A percentile compares a stretch with the other conserved stretches of the same genome.
These are phyloP conservation scores for Caenorhabditis macrosperma DNA, from an alignment of 2,888 invertebrate species.

Conservation along the genomic window DNA sequence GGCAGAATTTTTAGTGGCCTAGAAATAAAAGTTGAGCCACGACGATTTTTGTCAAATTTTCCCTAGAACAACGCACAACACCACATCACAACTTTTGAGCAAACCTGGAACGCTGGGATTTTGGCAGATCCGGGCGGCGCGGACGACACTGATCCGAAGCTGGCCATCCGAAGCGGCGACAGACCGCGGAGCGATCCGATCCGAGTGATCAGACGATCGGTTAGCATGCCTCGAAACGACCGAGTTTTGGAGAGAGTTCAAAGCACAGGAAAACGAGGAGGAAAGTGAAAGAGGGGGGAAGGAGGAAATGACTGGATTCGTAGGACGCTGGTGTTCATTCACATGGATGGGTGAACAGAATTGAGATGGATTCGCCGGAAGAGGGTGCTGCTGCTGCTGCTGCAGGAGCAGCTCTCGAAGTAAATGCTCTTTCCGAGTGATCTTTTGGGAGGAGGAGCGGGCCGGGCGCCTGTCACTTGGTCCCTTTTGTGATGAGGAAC, in stretches of 20 bases:
- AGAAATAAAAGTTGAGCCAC: no score
- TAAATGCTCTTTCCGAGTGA: conserved; percentile 20
- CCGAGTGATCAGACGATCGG: conserved; percentile 64
- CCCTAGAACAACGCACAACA: not conserved
- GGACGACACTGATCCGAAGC: conserved; percentile 56
- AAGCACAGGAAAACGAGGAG: conserved; percentile 23
- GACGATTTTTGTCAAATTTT: not conserved
- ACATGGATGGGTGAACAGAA: conserved; percentile 46
- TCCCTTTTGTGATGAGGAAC: conserved; percentile 34
- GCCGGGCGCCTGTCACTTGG: conserved; percentile 21
- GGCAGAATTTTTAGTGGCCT: no score
- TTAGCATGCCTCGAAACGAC: conserved; percentile 56
- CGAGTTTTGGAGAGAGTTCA: conserved; percentile 24
- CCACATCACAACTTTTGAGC: conserved; percentile 1
- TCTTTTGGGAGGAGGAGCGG: conserved; percentile 15
- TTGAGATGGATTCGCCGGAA: conserved; percentile 27
- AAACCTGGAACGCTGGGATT: conserved; percentile 63
- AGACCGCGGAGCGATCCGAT: conserved; percentile 65
- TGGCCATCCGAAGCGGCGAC: conserved; percentile 61
- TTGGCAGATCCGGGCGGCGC: conserved; percentile 63
- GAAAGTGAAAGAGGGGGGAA: not conserved
- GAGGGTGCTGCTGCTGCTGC: not conserved
- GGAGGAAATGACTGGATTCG: conserved; percentile 17
- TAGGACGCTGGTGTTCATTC: conserved; percentile 42
- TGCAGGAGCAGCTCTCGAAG: not conserved